Evolutionary conservation across 2,797 vertebrate genomes (phyloP), one percentile per base, ranked within the genome.

Genomic region (Chromobotia macracanthus): DNA sequence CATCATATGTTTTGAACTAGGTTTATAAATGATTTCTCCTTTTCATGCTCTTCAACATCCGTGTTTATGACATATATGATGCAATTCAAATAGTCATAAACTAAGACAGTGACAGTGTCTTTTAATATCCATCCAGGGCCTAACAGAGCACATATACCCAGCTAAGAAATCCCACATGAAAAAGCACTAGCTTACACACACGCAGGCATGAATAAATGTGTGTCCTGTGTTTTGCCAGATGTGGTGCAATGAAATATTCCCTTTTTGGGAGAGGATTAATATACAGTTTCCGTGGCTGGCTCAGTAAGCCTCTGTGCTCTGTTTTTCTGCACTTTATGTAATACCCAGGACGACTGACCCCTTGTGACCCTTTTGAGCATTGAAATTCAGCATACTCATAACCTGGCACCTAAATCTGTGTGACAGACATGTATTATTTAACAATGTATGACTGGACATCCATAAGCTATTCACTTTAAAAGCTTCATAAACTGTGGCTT

Each of bases 151-250:
- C 69, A 71, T 51, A 69, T 23, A 71, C 15, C 41, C 69, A 44
- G 38, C 53, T 25, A 48, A 56, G 21, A 51, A 77, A 23, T 23
- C 13, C 64, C 35, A 66, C 69, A 23, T 53, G 63, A 70, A 72
- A 41, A 80, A 38, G 48, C 28, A 51, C 28, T 23, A 6, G 51
- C 51, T 55, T 35, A 56, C 38, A 72, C 77, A 56, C 60, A 56
- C 76, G 46, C 41, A 44, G 9, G 11, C 41, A 44, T 44, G 66
- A 35, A 67, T 60, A 79, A 16, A 8, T 61, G 19, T 68, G 71
- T 55, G 61, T 67, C 8, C 70, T 35, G 15, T 82, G 55, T 72
- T 80, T 80, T 82, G 60, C 76, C 74, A 80, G 80, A 82, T 82
- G 69, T 81, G 70, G 66, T 46, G 69, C 23, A 60, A 50, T 80